Conservation (phyloP, 2,113 vertebrate species). For the Dicrurus megarhynchus region DNA sequence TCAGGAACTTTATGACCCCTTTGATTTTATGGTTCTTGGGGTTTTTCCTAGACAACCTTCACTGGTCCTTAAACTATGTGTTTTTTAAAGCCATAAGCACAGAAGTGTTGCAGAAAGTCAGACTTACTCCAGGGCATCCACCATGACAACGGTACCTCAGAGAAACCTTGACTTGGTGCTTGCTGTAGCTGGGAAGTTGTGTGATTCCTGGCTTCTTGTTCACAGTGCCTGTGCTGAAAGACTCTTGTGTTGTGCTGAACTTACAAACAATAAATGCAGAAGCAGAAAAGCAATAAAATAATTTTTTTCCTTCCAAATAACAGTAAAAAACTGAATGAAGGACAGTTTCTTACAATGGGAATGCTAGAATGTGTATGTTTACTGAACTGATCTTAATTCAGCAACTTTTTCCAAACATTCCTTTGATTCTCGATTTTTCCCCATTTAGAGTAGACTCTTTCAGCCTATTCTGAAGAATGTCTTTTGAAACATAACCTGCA, state of each 20-base stretch:
- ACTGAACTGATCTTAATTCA: neutral
- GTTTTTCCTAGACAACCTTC: neutral
- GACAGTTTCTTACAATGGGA: neutral
- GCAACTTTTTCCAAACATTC: neutral
- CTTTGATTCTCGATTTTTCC: neutral
- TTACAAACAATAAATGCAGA: neutral
- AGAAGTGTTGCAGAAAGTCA: neutral
- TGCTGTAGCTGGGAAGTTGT: neutral
- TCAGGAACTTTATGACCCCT: neutral
- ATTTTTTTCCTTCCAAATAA: neutral
- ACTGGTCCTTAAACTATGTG: neutral
- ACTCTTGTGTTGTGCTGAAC: neutral
- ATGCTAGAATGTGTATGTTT: neutral
- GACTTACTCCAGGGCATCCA: neutral
- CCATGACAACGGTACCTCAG: neutral
- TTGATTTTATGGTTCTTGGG: neutral
- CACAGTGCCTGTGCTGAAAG: neutral
- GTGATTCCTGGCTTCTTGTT: neutral
- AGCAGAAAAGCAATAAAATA: neutral
- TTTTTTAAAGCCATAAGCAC: neutral
- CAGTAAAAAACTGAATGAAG: rapidly evolving
- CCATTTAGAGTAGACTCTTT: neutral
- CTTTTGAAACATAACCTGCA: neutral
- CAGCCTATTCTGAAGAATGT: neutral
- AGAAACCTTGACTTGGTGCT: neutral